Base-by-base conservation (phyloP, 1,140 invertebrate genomes). In the Caenorhabditis remanei region DNA sequence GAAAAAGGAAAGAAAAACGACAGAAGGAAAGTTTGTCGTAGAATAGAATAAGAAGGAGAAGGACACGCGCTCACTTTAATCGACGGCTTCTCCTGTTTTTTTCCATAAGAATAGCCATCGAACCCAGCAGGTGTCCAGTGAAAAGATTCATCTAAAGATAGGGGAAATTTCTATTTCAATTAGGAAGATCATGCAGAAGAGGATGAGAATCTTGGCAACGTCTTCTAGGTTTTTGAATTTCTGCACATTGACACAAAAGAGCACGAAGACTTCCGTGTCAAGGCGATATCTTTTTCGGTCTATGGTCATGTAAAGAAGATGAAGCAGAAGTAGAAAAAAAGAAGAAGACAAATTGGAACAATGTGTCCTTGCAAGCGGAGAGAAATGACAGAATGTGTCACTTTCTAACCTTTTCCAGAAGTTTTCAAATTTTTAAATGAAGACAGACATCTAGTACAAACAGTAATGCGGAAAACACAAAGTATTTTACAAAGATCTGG, bases 321-420 rank as follows among this genome's bases (percentile, higher is more conserved):
- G 65, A 71, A 71, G 65, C 40, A 43, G 65, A 24, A 50, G 11
- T 5, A 19, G 41, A 16, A 71, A 14, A 14, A 19, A 14, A 79
- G 40, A 50, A 79, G 71, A 79, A 79, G 71, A 79, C 71, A 79
- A 79, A 79, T 79, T 24, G 46, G 40, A 79, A 79, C 71, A 79
- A 79, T 79, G 21, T 79, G 43, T 79, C 71, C 19, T 79, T 19
- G 43, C 7, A 75, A 46, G 19, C 14, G 32, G 32, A 67, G 56
- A 61, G n/a, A 61, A 21, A 61, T n/a, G 21, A 24, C 56, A 61
- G 32, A 32, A 32, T 32, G 56, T 63, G 61, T 63, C 61, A 63
- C 61, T 63, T 63, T 63, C 32, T 19, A 58, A 58, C 14, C 13
- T 14, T 58, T 63, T 32, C 61, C 32, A 32, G 32, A 32, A 32